Evolutionary conservation across 2,113 vertebrate species (phyloP).

Genomic region (Prolemur simus): DNA sequence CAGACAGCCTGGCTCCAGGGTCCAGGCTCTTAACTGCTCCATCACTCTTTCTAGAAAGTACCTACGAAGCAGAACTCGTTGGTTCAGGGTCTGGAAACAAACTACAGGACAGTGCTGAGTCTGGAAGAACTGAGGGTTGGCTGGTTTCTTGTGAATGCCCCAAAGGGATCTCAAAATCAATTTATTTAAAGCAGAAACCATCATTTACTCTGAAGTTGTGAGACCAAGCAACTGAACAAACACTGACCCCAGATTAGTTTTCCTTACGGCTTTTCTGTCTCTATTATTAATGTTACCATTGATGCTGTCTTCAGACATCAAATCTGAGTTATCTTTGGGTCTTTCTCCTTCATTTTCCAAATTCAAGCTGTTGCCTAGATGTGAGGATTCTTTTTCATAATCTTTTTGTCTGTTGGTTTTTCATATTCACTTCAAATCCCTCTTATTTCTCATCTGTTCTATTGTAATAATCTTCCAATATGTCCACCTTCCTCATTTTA

Average conservation of each 20-base stretch:
- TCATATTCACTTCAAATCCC: not conserved
- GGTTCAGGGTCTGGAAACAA: not conserved
- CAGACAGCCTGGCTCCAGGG: not conserved
- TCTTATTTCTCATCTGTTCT: not conserved
- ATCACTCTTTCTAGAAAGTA: not conserved
- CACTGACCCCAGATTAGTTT: not conserved
- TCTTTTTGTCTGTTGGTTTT: not conserved
- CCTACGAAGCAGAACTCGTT: not conserved
- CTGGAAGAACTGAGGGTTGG: not conserved
- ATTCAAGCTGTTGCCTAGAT: not conserved
- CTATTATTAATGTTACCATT: not conserved
- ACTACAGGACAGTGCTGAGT: not conserved
- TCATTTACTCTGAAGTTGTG: not conserved
- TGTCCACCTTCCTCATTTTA: not conserved
- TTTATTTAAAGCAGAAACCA: constrained; percentile 5
- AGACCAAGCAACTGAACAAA: constrained; percentile 19
- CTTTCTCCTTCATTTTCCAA: not conserved
- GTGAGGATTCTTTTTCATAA: not conserved
- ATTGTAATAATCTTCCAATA: not conserved
- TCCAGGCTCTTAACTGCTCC: not conserved
- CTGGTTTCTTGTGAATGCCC: not conserved
- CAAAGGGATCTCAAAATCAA: not conserved
- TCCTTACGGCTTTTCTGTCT: not conserved
- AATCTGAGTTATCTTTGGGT: not conserved
- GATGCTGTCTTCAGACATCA: not conserved